Evolutionary conservation across 2,888 invertebrate genomes (phyloP), one percentile per base, ranked within the genome.

Genomic region (Phania funesta): DNA sequence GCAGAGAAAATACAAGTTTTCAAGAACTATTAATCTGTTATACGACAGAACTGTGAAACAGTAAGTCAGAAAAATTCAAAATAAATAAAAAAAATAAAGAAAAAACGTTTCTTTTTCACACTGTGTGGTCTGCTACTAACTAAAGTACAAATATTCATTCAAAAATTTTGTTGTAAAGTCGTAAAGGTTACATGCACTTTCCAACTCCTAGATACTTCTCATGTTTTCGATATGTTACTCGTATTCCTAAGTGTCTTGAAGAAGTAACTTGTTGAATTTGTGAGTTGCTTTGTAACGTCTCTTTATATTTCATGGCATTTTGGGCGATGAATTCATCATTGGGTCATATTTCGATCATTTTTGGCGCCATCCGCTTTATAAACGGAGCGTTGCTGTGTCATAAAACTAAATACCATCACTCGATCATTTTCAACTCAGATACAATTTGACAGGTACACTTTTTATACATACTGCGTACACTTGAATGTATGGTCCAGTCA

Each of bases 391-490:
- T 87, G 87, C 89, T 86, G 87, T 87, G 88, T 88, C 88, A 89
- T 88, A 89, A 88, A 88, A 87, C 86, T 86, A 88, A 89, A 88
- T 87, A 87, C 87, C 87, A 87, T 88, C 88, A 87, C 88, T 88
- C 88, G 87, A 88, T 88, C 89, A 88, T 88, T 86, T 89, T 88
- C 87, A 86, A 86, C 84, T 85, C 87, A 86, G 86, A 86, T 87
- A 85, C 86, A 75, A 86, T 88, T 88, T 89, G 88, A 89, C 88
- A 89, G 89, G 87, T 88, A 87, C 87, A 88, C 67, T 65, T 58
- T 65, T 41, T 26, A 50, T 52, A 41, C 32, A 29, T 38, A 52
- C 73, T 52, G 20, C 38, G 20, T n/a, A 58, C 46, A 29, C 18
- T 35, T 3, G 41, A 56, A 54, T 52, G 44, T 6, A 41, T 52